Percentiles rank a stretch among this genome's conserved stretches.
Conservation (phyloP, 2,888 invertebrate genomes). For the Deroplatys truncata region DNA sequence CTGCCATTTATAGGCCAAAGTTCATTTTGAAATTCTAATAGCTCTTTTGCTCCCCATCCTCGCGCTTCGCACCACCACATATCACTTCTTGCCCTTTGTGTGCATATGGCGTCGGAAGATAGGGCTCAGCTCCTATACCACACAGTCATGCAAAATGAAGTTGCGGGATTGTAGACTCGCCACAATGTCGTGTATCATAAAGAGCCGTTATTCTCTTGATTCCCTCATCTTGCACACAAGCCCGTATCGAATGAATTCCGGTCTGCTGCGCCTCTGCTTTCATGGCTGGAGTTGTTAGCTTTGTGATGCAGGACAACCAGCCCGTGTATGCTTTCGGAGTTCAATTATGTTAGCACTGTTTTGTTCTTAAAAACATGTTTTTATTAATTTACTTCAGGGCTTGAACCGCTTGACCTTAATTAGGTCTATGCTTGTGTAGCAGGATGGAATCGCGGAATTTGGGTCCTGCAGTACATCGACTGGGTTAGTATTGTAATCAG, state of each 20-base stretch:
- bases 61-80: background rate
- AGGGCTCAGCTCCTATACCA: background rate
- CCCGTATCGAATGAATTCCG: background rate
- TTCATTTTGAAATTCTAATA: background rate
- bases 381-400: no score
- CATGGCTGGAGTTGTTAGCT: no score
- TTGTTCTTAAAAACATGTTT: no score
- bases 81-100: background rate
- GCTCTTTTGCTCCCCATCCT: background rate
- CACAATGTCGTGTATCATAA: background rate
- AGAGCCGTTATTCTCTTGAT: background rate
- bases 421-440: accelerated
- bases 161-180: background rate
- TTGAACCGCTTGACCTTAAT: no score
- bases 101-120: background rate
- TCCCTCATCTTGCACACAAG: background rate
- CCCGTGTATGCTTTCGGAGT: no score
- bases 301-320: no score
- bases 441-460: no score
- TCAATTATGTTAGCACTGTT: no score
- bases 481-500: no score
- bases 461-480: no score
- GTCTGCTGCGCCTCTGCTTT: background rate
- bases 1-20: background rate
- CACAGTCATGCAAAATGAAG: background rate